These are phyloP conservation scores for Drosophila rubida DNA, from an alignment of 2,888 invertebrate species.

Conservation along the genomic window DNA sequence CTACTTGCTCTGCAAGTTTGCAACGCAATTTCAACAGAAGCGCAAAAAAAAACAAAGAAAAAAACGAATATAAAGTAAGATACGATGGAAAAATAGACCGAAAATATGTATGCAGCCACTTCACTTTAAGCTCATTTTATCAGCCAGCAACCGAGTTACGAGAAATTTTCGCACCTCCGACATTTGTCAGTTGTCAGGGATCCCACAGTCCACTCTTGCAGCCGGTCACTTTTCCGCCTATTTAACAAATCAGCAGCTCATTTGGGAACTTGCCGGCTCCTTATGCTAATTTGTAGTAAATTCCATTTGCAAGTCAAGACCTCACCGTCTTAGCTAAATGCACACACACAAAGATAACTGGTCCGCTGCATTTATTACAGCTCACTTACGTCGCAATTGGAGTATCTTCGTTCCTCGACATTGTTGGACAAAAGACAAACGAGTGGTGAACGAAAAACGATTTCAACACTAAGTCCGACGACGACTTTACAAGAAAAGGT, in stretches of 20 bases:
- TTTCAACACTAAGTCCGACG: conserved; percentile 13
- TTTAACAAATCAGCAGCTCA: conserved; percentile 80
- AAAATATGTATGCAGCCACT: conserved; percentile 22
- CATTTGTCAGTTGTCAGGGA: conserved; percentile 55
- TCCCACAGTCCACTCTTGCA: conserved; percentile 63
- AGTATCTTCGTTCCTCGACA: conserved; percentile 73
- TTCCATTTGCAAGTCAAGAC: conserved; percentile 14
- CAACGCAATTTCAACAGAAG: conserved; percentile 70
- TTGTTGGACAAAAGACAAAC: conserved; percentile 36
- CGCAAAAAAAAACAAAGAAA: conserved; percentile 17
- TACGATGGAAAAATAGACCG: too few species aligned
- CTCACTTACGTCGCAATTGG: conserved; percentile 80
- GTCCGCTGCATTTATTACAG: not conserved
- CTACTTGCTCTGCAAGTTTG: conserved; percentile 78
- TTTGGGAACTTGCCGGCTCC: conserved; percentile 57
- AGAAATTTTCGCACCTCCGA: conserved; percentile 56
- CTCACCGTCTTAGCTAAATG: too few species aligned
- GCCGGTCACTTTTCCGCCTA: conserved; percentile 62
- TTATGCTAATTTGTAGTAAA: conserved; percentile 70
- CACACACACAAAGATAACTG: too few species aligned
- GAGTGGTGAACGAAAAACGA: conserved; percentile 13
- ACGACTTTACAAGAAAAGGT: conserved; percentile 38
- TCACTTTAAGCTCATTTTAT: conserved; percentile 46
- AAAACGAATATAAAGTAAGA: not conserved
- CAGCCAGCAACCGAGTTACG: conserved; percentile 48